phyloP scores from a whole-genome alignment of 2,113 vertebrate genomes.

The Serinus canaria region DNA sequence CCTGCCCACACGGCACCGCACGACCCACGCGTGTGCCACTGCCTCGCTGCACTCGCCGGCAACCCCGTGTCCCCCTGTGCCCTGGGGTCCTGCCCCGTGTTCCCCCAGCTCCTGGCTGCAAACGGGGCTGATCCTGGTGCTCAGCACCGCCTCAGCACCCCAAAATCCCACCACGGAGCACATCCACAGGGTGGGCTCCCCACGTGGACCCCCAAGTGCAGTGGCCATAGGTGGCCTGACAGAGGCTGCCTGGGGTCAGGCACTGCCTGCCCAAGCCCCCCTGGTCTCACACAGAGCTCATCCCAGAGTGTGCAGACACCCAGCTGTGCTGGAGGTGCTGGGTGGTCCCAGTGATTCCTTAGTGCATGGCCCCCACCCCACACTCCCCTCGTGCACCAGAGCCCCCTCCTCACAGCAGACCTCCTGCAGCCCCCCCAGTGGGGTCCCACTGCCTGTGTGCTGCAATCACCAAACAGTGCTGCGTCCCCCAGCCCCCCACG shows the following conservation, averaged over 20 bases:
- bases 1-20: neutral
- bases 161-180: accelerated
- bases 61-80: neutral
- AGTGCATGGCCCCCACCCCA: accelerated
- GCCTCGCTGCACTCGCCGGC: accelerated
- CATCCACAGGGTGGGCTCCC: neutral
- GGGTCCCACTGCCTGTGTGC: neutral
- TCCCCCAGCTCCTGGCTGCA: neutral
- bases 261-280: neutral
- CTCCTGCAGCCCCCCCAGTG: neutral
- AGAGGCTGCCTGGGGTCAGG: neutral
- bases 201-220: neutral
- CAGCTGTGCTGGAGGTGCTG: neutral
- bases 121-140: accelerated
- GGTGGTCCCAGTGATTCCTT: neutral
- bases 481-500: no score
- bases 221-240: neutral
- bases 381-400: accelerated
- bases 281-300: neutral
- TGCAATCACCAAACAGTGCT: neutral
- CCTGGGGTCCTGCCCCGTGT: accelerated
- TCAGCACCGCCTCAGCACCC: neutral
- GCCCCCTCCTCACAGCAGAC: neutral
- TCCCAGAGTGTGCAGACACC: neutral
- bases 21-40: neutral